phyloP scores from a whole-genome alignment of 2,797 vertebrate genomes.

The Cyclura pinguis region DNA sequence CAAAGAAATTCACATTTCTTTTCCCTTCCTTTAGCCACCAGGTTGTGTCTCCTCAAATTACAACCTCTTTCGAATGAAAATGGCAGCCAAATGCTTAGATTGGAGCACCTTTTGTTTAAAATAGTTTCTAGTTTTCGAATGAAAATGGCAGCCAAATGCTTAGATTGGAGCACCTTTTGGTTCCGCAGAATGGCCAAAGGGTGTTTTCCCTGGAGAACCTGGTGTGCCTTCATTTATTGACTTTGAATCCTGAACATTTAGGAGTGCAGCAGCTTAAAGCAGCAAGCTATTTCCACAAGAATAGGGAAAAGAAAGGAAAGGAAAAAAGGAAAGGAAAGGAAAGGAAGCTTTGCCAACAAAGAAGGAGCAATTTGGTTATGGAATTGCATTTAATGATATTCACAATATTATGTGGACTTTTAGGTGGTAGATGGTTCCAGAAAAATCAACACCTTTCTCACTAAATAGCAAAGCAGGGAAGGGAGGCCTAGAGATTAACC shows the following conservation, averaged over 20 bases:
- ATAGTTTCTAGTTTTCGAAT: neutral
- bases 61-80: slow-evolving; percentile 1
- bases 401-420: too few species aligned
- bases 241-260: slow-evolving; percentile 41
- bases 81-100: slow-evolving; percentile 17
- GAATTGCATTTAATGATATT: neutral
- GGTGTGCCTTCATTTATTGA: neutral
- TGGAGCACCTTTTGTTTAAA: slow-evolving; percentile 30
- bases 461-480: too few species aligned
- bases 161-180: neutral
- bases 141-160: slow-evolving; percentile 17
- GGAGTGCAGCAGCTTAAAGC: neutral
- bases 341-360: neutral
- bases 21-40: neutral
- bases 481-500: too few species aligned
- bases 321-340: neutral
- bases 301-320: too few species aligned
- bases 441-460: too few species aligned
- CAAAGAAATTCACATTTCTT: slow-evolving; percentile 9
- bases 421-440: too few species aligned
- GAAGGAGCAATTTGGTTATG: neutral
- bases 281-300: neutral
- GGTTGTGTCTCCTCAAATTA: slow-evolving; percentile 13
- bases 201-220: slow-evolving; percentile 26
- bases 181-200: slow-evolving; percentile 26